Conservation (phyloP, 1,140 invertebrate species). For the Nylanderia fulva region DNA sequence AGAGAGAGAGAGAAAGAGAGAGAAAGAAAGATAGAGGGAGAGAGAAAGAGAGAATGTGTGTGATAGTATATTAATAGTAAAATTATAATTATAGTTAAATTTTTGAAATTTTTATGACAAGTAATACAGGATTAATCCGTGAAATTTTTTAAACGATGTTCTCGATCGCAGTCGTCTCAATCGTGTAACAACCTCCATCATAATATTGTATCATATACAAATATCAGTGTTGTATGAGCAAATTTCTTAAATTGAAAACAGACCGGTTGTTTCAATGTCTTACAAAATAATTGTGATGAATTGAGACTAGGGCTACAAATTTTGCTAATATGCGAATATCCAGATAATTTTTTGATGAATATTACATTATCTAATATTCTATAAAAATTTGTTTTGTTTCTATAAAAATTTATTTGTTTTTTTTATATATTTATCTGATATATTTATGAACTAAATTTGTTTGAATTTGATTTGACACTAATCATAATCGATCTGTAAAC, state of each 20-base stretch:
- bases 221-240: not conserved
- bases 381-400: too few species aligned
- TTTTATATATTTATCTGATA: not conserved
- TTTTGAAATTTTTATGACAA: constrained; percentile 29
- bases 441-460: not conserved
- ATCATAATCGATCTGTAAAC: not conserved
- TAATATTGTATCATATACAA: too few species aligned
- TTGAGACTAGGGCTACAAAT: too few species aligned
- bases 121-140: not conserved
- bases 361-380: too few species aligned
- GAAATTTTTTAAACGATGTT: constrained; percentile 34
- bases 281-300: constrained; percentile 2
- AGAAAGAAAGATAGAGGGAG: not conserved
- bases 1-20: not conserved
- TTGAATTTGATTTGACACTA: not conserved
- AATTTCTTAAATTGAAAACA: not conserved
- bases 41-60: not conserved
- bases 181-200: constrained; percentile 3
- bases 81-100: not conserved
- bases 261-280: not conserved
- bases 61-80: constrained; percentile 33
- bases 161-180: constrained; percentile 29
- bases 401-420: too few species aligned
- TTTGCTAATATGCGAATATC: too few species aligned
- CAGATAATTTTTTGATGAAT: too few species aligned